A percentile compares a stretch with the other conserved stretches of the same genome.
phyloP scores from a whole-genome alignment of 2,797 vertebrate species.

The Lepilemur septentrionalis region DNA sequence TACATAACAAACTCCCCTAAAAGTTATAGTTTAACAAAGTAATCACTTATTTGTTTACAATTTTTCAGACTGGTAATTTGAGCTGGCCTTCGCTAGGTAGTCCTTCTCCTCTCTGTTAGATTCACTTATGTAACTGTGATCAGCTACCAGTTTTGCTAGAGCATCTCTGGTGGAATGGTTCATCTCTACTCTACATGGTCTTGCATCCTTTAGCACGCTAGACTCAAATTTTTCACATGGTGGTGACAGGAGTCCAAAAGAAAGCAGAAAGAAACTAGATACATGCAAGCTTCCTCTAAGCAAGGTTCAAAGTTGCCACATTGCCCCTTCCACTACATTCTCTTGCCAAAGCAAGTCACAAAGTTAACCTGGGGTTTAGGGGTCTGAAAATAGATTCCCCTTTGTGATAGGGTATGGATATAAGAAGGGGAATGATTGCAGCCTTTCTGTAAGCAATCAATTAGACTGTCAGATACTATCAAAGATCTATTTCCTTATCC shows the following conservation, averaged over 20 bases:
- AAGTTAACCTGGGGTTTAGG: neutral
- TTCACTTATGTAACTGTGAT: neutral
- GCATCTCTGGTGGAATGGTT: neutral
- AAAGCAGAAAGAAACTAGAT: neutral
- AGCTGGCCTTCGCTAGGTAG: neutral
- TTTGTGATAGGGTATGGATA: neutral
- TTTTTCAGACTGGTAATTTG: neutral
- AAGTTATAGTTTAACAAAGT: neutral
- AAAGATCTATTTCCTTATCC: neutral
- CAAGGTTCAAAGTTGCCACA: neutral
- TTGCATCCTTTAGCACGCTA: neutral
- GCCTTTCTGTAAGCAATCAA: neutral
- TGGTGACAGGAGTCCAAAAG: neutral
- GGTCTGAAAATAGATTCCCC: neutral
- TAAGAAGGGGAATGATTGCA: neutral
- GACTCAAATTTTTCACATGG: neutral
- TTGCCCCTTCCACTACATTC: neutral
- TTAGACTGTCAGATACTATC: neutral
- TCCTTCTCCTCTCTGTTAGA: neutral
- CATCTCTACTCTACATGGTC: fast-evolving
- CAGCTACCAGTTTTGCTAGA: neutral
- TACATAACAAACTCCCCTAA: neutral
- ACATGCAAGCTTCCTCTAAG: too few relatives aligned
- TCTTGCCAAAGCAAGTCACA: neutral
- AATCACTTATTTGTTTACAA: neutral